Percentiles rank a stretch among this genome's conserved stretches.
Conservation (phyloP, 2,113 vertebrate genomes). For the Trinectes maculatus region DNA sequence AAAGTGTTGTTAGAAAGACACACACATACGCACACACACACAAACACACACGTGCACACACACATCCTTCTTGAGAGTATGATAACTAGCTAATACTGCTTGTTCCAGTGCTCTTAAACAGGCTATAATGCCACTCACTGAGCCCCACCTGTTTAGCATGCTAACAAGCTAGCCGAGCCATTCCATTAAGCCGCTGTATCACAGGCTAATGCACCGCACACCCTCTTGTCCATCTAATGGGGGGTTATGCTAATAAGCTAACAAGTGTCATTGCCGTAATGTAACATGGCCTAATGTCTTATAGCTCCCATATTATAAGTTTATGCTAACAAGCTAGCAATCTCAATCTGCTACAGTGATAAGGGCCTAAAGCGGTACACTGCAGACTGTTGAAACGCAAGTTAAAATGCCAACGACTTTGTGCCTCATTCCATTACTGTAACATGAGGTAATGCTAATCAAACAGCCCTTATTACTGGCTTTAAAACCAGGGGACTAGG, state of each 20-base stretch:
- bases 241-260: constrained; percentile 72
- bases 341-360: constrained; percentile 61
- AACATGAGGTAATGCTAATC: constrained; percentile 49
- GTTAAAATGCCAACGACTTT: constrained; percentile 61
- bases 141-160: constrained; percentile 66
- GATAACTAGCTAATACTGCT: constrained; percentile 52
- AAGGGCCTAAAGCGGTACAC: constrained; percentile 51
- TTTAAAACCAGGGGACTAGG: background rate
- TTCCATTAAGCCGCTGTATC: constrained; percentile 57
- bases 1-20: constrained; percentile 64
- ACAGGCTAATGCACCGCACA: constrained; percentile 43
- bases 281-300: constrained; percentile 69
- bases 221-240: constrained; percentile 56
- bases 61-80: constrained; percentile 46
- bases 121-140: constrained; percentile 56
- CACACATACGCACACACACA: constrained; percentile 12
- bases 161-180: constrained; percentile 69
- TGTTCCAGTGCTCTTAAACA: constrained; percentile 59
- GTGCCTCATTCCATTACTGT: constrained; percentile 38
- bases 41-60: constrained; percentile 12
- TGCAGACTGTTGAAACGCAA: constrained; percentile 49
- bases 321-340: constrained; percentile 70
- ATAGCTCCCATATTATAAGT: constrained; percentile 66
- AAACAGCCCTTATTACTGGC: constrained; percentile 14
- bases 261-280: constrained; percentile 72